Base-by-base conservation (phyloP, 2,113 vertebrate species). In the Rhabdomys dilectus region DNA sequence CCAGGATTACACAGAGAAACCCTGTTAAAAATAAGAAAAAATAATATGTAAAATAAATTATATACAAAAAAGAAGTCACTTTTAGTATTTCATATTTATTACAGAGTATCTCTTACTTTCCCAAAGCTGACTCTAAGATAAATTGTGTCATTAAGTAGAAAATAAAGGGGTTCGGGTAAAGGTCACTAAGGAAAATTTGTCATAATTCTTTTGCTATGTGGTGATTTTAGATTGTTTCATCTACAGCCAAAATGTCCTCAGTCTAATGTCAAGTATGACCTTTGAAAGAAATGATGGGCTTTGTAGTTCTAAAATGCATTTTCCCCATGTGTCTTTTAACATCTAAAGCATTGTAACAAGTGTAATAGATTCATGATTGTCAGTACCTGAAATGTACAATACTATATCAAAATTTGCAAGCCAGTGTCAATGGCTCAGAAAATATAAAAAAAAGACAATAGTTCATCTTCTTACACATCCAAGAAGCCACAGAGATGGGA, bases 61-160 rank as follows among this genome's bases (percentile, higher is more conserved):
- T 36, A 17, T 75, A 85, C 39, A 60, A 9, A 5, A 86, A 80
- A 75, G 24, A 72, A 76, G 10, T 3, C 13, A 75, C 73, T 81
- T 66, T 91, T 91, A 58, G 42, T 8, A 31, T 80, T 68, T 6
- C 34, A 31, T 78, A 76, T 92, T 93, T 93, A 73, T 90, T 92
- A 81, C 24, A 72, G 56, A 77, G 64, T 84, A 10, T 95, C 36
- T 89, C 64, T 19, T 76, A 10, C 48, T 78, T 92, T 91, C 17
- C 34, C 15, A 31, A 42, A 42, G 8, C 56, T 87, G 29, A 36
- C 26, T 82, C 56, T 2, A 17, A 9, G 34, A 90, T 53, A 64
- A 89, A 39, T 84, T 77, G 4, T 31, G 60, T 31, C 48, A n/a
- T 45, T 93, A 77, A 5, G 5, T 45, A 5, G n/a, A 88, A 16